Conservation (phyloP, 2,888 invertebrate species). For the Hydroisotoma schaefferi region DNA sequence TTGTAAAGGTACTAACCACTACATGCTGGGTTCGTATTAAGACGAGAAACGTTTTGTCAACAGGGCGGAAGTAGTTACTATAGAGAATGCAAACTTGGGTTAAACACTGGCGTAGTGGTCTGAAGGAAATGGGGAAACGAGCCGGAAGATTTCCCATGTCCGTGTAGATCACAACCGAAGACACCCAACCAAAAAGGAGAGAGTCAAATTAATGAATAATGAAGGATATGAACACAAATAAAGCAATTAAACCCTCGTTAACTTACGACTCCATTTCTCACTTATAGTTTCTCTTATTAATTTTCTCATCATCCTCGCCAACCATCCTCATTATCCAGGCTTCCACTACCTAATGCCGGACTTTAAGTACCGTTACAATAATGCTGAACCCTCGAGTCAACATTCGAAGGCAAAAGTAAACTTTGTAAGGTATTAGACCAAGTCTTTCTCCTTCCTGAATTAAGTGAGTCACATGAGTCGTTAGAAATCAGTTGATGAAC, state of each 20-base stretch:
- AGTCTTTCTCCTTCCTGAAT: neutral
- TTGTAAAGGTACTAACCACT: no score
- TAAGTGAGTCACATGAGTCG: neutral
- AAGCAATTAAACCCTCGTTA: slow-evolving; percentile 49
- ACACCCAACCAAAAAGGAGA: slow-evolving; percentile 7
- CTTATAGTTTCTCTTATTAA: slow-evolving; percentile 42
- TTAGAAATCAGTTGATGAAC: slow-evolving; percentile 6
- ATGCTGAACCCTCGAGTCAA: no score
- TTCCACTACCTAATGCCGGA: neutral
- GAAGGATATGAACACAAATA: slow-evolving; percentile 49
- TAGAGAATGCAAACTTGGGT: neutral
- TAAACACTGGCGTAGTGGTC: no score
- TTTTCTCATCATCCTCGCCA: slow-evolving; percentile 49
- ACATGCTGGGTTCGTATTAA: no score
- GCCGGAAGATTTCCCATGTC: neutral
- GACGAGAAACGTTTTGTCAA: neutral
- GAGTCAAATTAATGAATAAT: slow-evolving; percentile 48
- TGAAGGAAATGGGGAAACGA: neutral
- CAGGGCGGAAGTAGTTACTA: neutral
- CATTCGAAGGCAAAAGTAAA: neutral
- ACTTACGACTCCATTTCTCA: slow-evolving; percentile 41
- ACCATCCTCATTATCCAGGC: neutral
- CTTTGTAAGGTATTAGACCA: neutral
- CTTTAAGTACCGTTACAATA: no score
- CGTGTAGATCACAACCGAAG: slow-evolving; percentile 3